These are phyloP conservation scores for Athrips mouffetella DNA, from an alignment of 2,888 invertebrate species.

Conservation along the genomic window DNA sequence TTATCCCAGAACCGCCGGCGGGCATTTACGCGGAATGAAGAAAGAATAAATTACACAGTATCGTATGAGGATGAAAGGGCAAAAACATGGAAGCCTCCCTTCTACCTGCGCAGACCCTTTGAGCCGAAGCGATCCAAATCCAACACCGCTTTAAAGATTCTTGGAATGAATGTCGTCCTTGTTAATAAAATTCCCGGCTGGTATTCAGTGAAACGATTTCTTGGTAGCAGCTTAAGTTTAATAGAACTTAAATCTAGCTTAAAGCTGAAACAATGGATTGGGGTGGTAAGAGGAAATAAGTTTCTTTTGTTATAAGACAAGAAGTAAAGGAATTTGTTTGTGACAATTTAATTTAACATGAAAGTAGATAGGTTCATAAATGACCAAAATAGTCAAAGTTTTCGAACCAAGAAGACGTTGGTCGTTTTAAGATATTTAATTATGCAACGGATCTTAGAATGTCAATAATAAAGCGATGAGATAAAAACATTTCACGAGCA, in stretches of 20 bases:
- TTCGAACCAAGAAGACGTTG: too few species aligned
- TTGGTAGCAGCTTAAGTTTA: constrained; percentile 29
- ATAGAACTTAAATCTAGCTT: constrained; percentile 18
- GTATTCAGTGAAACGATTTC: constrained; percentile 36
- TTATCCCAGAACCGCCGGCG: constrained; percentile 34
- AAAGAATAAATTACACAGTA: constrained; percentile 45
- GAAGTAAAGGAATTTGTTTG: too few species aligned
- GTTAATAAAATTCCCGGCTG: constrained; percentile 37
- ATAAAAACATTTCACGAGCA: constrained; percentile 25
- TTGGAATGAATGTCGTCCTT: constrained; percentile 45
- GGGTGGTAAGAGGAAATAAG: constrained; percentile 10
- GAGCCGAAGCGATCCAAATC: constrained; percentile 37
- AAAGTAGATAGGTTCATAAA: too few species aligned
- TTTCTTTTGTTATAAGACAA: constrained; percentile 6
- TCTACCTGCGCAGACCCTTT: constrained; percentile 43
- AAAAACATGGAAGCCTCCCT: constrained; percentile 45
- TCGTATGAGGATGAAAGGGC: constrained; percentile 45
- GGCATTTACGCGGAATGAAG: constrained; percentile 42
- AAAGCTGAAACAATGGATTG: constrained; percentile 11
- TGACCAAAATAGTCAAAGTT: too few species aligned
- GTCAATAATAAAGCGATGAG: too few species aligned
- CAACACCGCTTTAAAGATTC: constrained; percentile 42
- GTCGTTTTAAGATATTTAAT: too few species aligned
- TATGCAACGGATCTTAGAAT: too few species aligned
- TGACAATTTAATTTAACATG: too few species aligned